Evolutionary conservation across 2,888 invertebrate genomes (phyloP), one percentile per base, ranked within the genome.

Genomic region (Ephialtes manifestator): DNA sequence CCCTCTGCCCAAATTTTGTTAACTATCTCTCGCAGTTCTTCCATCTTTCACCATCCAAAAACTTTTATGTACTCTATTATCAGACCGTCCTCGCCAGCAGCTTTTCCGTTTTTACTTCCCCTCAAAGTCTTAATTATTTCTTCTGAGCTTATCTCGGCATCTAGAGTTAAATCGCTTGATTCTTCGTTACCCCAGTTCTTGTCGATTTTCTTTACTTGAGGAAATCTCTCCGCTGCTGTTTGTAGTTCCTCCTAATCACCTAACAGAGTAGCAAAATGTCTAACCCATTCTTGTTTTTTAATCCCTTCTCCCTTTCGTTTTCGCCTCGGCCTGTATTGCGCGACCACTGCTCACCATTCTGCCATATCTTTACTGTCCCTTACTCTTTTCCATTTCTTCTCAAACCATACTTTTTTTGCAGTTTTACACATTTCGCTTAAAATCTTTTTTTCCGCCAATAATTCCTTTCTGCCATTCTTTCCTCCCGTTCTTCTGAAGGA

Each of bases 321-420:
- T 39, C 53, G 53, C 53, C 18, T 71, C 5, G 18, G 53, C 11
- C 71, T 71, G 31, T 31, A 71, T 10, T 39, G 18, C 18, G 65
- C 43, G 13, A 71, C 35, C 11, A 55, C 71, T 18, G 51, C 51
- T 55, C 55, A 71, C 55, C 71, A 71, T n/a, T 71, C 71, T 13
- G 55, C 28, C 71, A 51, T 55, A 15, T 55, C 53, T 55, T 35
- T 71, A 31, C 39, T 71, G 7, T 71, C 8, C 53, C 31, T 71
- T 18, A 31, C 46, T 35, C 67, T 13, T 0, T 46, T 3, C 43
- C 65, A 24, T 60, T 46, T 39, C 24, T 35, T 58, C 48, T 58
- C 43, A n/a, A 24, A 53, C 35, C 43, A 67, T 18, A 8, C 39
- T 46, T 35, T 51, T 77, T 51, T 65, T 3, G 65, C 53, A 77